These are phyloP conservation scores for Regulus satrapa DNA, from an alignment of 2,113 vertebrate species.

Conservation along the genomic window DNA sequence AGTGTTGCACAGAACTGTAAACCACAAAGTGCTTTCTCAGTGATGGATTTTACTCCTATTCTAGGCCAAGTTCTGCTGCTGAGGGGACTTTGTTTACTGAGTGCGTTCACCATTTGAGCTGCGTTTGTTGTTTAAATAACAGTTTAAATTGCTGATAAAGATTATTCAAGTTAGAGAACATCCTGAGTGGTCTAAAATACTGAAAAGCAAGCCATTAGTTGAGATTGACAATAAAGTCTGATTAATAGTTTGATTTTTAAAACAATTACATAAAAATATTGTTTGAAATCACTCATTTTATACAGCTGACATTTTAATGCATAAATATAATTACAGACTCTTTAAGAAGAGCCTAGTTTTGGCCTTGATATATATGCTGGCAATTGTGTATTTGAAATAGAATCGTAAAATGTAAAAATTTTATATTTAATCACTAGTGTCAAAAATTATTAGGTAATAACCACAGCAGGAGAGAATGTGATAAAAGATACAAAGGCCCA, in stretches of 20 bases:
- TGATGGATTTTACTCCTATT: not conserved
- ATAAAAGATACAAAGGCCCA: conserved; percentile 76
- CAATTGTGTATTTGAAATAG: conserved; percentile 79
- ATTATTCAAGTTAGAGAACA: not conserved
- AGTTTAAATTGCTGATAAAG: not conserved
- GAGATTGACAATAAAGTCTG: conserved; percentile 61
- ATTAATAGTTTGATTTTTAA: conserved; percentile 73
- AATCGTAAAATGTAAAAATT: conserved; percentile 80
- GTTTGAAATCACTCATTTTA: conserved; percentile 71
- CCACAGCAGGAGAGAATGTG: conserved; percentile 66
- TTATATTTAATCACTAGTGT: conserved; percentile 76
- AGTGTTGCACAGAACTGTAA: not conserved
- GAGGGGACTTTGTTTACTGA: not conserved
- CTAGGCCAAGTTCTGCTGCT: fast-evolving
- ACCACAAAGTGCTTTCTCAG: not conserved
- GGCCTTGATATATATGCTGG: conserved; percentile 74
- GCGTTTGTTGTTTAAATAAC: not conserved
- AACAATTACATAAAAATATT: conserved; percentile 77
- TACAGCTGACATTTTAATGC: conserved; percentile 72
- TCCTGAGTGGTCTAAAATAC: not conserved
- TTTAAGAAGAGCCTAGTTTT: conserved; percentile 69
- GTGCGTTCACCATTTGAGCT: not conserved
- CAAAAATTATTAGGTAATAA: conserved; percentile 83
- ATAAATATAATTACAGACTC: conserved; percentile 75
- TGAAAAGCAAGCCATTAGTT: conserved; percentile 41